Evolutionary conservation across 2,113 vertebrate species (phyloP), one percentile per base, ranked within the genome.

Genomic region (Mus spicilegus): DNA sequence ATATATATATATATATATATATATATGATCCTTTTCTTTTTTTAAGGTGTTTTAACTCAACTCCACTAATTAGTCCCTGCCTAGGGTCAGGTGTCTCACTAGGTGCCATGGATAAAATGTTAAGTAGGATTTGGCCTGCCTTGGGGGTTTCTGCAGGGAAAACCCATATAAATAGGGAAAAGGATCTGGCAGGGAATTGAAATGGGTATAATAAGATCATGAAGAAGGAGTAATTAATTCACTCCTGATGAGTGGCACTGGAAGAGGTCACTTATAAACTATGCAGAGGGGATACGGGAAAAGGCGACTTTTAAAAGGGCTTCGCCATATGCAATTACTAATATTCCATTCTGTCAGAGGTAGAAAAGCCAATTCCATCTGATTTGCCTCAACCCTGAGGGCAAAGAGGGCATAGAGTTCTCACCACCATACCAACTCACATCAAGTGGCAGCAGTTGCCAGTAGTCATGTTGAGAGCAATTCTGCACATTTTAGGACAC

Each of bases 201-300:
- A 85, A 80, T 28, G 70, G 56, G 28, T 82, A 49, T 42, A 54
- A 70, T 94, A 70, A 33, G 20, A 78, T 5, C 42, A 13, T 3
- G 75, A 75, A 61, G 26, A 88, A n/a, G 26, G 9, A 73, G 54
- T 46, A 33, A 88, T 88, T 90, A 46, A 85, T 70, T 93, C 65
- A 88, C 22, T 69, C 88, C 94, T 54, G 28, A 49, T n/a, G 11
- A 72, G n/a, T 63, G 7, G 54, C 9, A 42, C 89, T 24, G 69
- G 46, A 93, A 12, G 80, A 85, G 20, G 11, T 73, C 49, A 69
- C 80, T 95, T 94, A 70, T 36, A 90, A 91, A 73, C 11, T 16
- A 5, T 5, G 11, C 5, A 63, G 51, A 61, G 46, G 17, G 1
- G 19, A 56, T 30, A 30, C 0, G 19, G 28, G 69, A 5, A 72